Base-by-base conservation (phyloP, 2,888 invertebrate species). In the Diplazon laetatorius region DNA sequence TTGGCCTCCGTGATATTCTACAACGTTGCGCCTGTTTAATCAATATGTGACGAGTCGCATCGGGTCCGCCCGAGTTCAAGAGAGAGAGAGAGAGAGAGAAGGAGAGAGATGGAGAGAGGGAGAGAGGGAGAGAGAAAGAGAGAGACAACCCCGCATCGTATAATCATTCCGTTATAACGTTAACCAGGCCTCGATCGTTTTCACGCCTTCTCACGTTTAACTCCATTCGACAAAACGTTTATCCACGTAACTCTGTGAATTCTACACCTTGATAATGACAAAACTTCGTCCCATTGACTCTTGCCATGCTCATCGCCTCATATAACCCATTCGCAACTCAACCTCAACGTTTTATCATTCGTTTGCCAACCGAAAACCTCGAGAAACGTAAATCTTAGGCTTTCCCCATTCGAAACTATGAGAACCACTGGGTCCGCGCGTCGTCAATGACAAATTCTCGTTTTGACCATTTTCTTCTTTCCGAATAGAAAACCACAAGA, bases 41-140 rank as follows among this genome's bases (percentile, higher is more conserved):
- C 70, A 75, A 78, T 75, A 71, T 66, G 66, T 55, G 74, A 66
- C 59, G 62, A 78, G 77, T 50, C 69, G 55, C 78, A 70, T 78
- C 74, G 52, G 25, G 62, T 65, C 44, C 48, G 59, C 68, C 25
- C 25, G 46, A 48, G 20, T 35, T 25, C 35, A 39, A 52, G 60
- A 69, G 42, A 52, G 52, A 55, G 22, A 68, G 52, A 52, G 14
- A 14, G 14, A 52, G 52, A 25, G 14, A 52, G 52, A 52, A 22
- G 22, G 22, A 50, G 22, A 22, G 50, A 50, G 22, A 22, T 12
- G 5, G 25, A 14, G 52, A 52, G 44, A 60, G 42, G 37, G 44
- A 42, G 37, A 48, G 50, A 30, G 30, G 30, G 14, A 14, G 8
- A 14, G 8, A 44, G 44, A 37, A 60, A 35, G 37, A 35, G 30